A percentile compares a stretch with the other conserved stretches of the same genome.
phyloP scores from a whole-genome alignment of 2,888 invertebrate species.

The Drosophila mercatorum region DNA sequence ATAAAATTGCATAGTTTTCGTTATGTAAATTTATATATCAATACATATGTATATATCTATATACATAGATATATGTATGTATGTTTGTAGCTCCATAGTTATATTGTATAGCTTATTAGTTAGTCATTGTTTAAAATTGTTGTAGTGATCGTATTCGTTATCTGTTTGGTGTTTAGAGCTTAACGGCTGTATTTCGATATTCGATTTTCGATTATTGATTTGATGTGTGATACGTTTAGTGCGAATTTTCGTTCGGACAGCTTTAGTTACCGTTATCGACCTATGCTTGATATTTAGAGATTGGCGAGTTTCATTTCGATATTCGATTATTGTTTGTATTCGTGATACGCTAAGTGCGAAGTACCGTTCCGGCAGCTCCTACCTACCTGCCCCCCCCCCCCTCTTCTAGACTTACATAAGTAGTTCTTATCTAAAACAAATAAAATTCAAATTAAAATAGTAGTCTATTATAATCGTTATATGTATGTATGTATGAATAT shows the following conservation, averaged over 20 bases:
- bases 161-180: constrained; percentile 34
- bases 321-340: constrained; percentile 68
- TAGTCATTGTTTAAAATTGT: constrained; percentile 53
- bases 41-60: constrained; percentile 20
- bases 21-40: constrained; percentile 42
- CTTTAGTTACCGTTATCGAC: constrained; percentile 30
- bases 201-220: constrained; percentile 68
- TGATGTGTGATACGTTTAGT: constrained; percentile 74
- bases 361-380: constrained; percentile 56
- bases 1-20: constrained; percentile 76
- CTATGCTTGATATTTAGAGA: constrained; percentile 1
- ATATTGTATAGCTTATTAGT: constrained; percentile 41
- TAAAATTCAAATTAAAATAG: constrained; percentile 2
- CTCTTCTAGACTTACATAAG: constrained; percentile 7
- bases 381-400: constrained; percentile 7
- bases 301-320: constrained; percentile 53
- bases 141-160: constrained; percentile 44
- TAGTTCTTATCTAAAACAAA: constrained; percentile 18
- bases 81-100: constrained; percentile 42
- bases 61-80: constrained; percentile 8
- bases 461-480: background rate
- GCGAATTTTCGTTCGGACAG: constrained; percentile 68
- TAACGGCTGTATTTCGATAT: constrained; percentile 65
- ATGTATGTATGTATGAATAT: constrained; percentile 16
- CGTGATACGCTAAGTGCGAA: constrained; percentile 73